These are phyloP conservation scores for Pygmarrhopalites habei DNA, from an alignment of 1,140 invertebrate genomes.

Conservation along the genomic window DNA sequence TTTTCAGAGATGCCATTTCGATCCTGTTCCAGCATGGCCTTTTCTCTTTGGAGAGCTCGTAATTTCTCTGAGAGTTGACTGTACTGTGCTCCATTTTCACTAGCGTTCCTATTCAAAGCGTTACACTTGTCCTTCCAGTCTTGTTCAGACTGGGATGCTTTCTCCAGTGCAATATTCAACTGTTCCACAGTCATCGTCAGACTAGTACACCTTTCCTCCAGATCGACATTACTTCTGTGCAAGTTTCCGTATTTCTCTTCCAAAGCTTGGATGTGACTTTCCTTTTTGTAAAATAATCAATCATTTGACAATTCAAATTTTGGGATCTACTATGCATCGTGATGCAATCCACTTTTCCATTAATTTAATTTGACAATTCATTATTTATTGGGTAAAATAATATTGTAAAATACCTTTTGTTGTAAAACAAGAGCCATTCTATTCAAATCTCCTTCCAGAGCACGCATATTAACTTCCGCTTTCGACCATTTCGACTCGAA, in stretches of 20 bases:
- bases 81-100: slow-evolving; percentile 23
- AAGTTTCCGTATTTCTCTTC: slow-evolving; percentile 74
- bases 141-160: slow-evolving; percentile 51
- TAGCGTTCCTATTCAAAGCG: slow-evolving; percentile 19
- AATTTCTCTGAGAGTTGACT: slow-evolving; percentile 32
- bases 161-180: slow-evolving; percentile 71
- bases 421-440: slow-evolving; percentile 73
- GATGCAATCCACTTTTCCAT: too few relatives aligned
- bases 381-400: too few relatives aligned
- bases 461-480: slow-evolving; percentile 72
- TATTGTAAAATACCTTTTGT: too few relatives aligned
- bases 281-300: too few relatives aligned
- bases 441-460: slow-evolving; percentile 78
- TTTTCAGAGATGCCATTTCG: slow-evolving; percentile 33
- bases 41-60: slow-evolving; percentile 25
- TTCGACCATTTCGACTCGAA: slow-evolving; percentile 70
- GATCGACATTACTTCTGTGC: slow-evolving; percentile 61
- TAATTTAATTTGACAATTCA: too few relatives aligned
- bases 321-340: too few relatives aligned
- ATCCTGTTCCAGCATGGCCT: slow-evolving; percentile 34
- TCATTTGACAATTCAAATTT: too few relatives aligned
- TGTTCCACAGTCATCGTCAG: slow-evolving; percentile 79
- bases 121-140: slow-evolving; percentile 39
- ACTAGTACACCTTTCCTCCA: slow-evolving; percentile 76
- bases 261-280: slow-evolving; percentile 62